These are phyloP conservation scores for Pelusios castaneus DNA, from an alignment of 2,113 vertebrate genomes.

Conservation along the genomic window DNA sequence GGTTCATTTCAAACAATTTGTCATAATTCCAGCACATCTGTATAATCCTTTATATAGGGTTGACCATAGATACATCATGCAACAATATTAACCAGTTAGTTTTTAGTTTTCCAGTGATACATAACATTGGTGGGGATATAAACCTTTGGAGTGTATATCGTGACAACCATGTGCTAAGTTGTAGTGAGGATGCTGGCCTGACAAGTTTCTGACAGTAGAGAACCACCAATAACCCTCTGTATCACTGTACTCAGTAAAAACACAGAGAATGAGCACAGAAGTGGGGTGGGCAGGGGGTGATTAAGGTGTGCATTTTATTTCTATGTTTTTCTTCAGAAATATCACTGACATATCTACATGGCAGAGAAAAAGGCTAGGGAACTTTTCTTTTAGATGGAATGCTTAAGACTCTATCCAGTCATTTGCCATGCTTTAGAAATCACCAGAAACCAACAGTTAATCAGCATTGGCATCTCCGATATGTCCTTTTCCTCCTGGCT, in stretches of 20 bases:
- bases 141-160: background rate
- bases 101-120: background rate
- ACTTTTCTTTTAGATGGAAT: background rate
- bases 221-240: background rate
- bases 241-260: constrained; percentile 31
- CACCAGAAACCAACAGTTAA: background rate
- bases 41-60: background rate
- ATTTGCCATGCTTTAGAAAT: constrained; percentile 60
- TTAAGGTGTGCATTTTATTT: constrained; percentile 28
- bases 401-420: constrained; percentile 53
- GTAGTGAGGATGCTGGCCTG: background rate
- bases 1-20: background rate
- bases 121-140: background rate
- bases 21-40: background rate
- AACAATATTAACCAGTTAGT: background rate
- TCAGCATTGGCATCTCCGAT: constrained; percentile 13
- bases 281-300: background rate
- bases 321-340: constrained; percentile 35
- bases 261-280: constrained; percentile 54
- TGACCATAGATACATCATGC: background rate
- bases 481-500: constrained; percentile 41
- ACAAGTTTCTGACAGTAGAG: background rate
- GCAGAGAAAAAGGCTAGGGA: constrained; percentile 9
- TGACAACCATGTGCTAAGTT: background rate
- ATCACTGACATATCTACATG: background rate